phyloP scores from a whole-genome alignment of 2,113 vertebrate species.

The Columba janthina region DNA sequence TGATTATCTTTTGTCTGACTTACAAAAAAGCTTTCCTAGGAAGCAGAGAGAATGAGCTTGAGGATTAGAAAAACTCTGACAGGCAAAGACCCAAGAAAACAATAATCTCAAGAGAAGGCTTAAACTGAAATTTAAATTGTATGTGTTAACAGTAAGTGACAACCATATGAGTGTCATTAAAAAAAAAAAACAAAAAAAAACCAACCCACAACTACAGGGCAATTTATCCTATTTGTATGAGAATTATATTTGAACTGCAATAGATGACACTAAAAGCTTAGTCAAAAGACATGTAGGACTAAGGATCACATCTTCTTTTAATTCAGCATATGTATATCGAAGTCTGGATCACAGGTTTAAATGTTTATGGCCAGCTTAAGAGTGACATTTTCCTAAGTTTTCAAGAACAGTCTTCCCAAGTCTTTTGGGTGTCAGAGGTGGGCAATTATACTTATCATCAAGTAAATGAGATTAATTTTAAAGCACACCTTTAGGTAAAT shows the following conservation, averaged over 20 bases:
- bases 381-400: background rate
- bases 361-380: background rate
- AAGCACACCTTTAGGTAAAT: background rate
- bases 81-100: background rate
- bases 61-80: background rate
- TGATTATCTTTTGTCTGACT: conserved; percentile 3
- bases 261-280: background rate
- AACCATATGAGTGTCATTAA: background rate
- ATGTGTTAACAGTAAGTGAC: background rate
- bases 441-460: fast-evolving
- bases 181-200: background rate
- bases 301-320: background rate
- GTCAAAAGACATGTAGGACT: background rate
- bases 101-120: background rate
- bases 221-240: background rate
- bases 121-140: background rate
- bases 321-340: background rate
- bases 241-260: background rate
- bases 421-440: background rate
- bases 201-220: background rate
- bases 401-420: background rate
- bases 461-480: background rate
- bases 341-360: background rate
- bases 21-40: background rate
- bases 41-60: background rate